phyloP scores from a whole-genome alignment of 64 coral and sea anemone species.

The Stylophora pistillata region DNA sequence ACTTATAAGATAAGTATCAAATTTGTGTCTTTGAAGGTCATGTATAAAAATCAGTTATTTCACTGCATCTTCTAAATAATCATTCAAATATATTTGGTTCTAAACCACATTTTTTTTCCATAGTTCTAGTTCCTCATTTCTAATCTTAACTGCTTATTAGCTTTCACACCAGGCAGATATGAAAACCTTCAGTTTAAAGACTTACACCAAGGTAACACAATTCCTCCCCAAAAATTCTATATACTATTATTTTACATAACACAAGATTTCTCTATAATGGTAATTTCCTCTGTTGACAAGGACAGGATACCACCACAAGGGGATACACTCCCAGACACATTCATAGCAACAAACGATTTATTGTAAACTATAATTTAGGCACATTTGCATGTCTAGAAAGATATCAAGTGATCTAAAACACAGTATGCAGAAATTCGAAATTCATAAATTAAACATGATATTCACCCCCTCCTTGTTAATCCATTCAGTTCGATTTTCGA shows the following conservation, averaged over 20 bases:
- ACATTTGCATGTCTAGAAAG: neutral
- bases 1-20: no score
- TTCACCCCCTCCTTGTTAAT: neutral
- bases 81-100: neutral
- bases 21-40: no score
- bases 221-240: neutral
- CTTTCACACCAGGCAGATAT: neutral
- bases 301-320: neutral
- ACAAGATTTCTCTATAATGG: neutral
- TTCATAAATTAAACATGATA: conserved; percentile 33
- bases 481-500: neutral
- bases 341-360: neutral
- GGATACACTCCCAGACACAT: neutral
- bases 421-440: neutral
- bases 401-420: neutral
- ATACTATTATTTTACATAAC: neutral
- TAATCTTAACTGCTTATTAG: no score
- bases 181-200: neutral
- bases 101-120: neutral
- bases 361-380: neutral
- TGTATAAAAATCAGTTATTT: no score
- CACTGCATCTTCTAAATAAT: no score
- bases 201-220: conserved; percentile 18
- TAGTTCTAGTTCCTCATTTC: no score
- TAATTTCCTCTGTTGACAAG: neutral